Conservation (phyloP, 2,113 vertebrate genomes). For the Cyphomyrus discorhynchus region DNA sequence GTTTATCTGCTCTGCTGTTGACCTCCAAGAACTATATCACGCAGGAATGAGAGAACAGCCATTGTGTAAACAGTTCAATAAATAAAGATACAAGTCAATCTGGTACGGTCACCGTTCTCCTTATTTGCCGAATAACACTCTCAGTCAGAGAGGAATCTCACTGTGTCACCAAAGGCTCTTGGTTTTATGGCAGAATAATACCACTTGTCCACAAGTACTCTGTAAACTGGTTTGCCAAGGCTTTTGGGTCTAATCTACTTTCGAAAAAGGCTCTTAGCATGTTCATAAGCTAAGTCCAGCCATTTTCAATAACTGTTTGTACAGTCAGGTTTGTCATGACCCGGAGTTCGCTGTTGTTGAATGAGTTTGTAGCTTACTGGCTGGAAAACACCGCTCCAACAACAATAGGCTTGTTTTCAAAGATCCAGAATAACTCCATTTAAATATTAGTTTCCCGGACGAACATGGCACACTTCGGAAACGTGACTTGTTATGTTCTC, state of each 20-base stretch:
- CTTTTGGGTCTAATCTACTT: background rate
- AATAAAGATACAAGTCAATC: background rate
- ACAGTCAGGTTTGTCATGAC: background rate
- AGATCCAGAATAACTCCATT: background rate
- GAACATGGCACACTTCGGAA: background rate
- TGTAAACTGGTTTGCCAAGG: background rate
- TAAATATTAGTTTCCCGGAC: background rate
- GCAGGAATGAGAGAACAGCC: background rate
- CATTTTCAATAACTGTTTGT: background rate
- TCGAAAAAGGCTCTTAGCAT: background rate
- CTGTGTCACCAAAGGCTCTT: background rate
- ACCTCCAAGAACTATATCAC: constrained; percentile 70
- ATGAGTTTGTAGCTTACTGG: background rate
- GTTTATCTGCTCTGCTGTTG: constrained; percentile 72
- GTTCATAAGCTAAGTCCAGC: background rate
- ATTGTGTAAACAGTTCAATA: background rate
- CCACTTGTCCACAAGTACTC: background rate
- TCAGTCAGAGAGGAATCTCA: background rate
- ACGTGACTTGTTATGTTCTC: background rate
- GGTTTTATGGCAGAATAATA: background rate
- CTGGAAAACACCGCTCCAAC: background rate
- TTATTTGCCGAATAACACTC: background rate
- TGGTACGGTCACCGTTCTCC: background rate
- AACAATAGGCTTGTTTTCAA: background rate
- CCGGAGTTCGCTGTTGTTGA: background rate